Evolutionary conservation across 2,888 invertebrate species (phyloP), one percentile per base, ranked within the genome.

Genomic region (Epinotia bilunana): DNA sequence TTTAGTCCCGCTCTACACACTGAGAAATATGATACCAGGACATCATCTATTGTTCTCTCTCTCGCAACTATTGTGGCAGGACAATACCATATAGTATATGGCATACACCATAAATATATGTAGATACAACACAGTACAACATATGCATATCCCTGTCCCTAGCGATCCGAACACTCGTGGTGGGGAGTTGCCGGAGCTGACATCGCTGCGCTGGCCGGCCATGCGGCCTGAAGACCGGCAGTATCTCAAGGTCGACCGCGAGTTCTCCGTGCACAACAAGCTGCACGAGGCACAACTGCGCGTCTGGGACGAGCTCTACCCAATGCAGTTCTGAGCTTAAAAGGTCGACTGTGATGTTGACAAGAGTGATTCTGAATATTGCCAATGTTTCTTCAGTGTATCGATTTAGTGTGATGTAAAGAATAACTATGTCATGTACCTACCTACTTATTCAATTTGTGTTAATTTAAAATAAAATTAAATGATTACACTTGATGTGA

Each of bases 241-340:
- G 55, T 91, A 89, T 79, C 81, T 90, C 12, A 80, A 79, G 2
- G 55, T 91, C 1, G 85, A 77, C 64, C 75, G 77, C 3, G 69
- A 84, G 23, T 80, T 88, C 65, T 71, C 83, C 0, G 80, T 89
- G 1, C 77, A 78, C 0, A 75, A 82, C 57, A 87, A 89, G 72
- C 78, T 91, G 46, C 82, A 81, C 33, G 90, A 90, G 78, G 81
- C 87, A 4, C 77, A 87, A 9, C 86, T 87, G 73, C 63, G 78
- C 3, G 53, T 89, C 0, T 91, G 91, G 91, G 90, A 91, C 4
- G 82, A 88, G 13, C 78, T 91, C 2, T 91, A 89, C 62, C 91
- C 89, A 0, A 84, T 88, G 49, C 46, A 81, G 20, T 89, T 69
- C 23, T 62, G 12, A 62, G 9, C n/a, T 43, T 18, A 4, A 6